A percentile compares a stretch with the other conserved stretches of the same genome.
These are phyloP conservation scores for Aplodontia rufa DNA, from an alignment of 2,113 vertebrate genomes.

Conservation along the genomic window DNA sequence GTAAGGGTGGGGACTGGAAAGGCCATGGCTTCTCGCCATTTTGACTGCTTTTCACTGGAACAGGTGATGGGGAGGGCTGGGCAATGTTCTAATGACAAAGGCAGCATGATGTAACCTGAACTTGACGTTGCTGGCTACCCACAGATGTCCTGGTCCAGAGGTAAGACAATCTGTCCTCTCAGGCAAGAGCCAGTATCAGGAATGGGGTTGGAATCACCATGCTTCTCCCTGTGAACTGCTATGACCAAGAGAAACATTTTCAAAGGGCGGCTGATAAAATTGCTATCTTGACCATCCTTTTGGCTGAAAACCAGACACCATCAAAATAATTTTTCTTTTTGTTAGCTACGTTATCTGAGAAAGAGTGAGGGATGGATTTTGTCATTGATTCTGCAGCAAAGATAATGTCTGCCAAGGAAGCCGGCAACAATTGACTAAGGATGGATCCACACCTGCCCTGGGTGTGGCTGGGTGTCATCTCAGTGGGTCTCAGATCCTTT, in stretches of 20 bases:
- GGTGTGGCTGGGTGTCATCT: neutral
- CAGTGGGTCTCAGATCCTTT: neutral
- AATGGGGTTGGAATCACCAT: slow-evolving; percentile 77
- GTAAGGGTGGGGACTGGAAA: neutral
- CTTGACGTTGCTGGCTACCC: slow-evolving; percentile 75
- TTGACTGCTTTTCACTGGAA: neutral
- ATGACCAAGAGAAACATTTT: slow-evolving; percentile 79
- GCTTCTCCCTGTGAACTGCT: slow-evolving; percentile 72
- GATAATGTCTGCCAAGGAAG: slow-evolving; percentile 8
- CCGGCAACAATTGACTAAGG: neutral
- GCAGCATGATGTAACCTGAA: slow-evolving; percentile 69
- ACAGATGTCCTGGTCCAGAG: slow-evolving; percentile 53
- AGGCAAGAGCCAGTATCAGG: slow-evolving; percentile 60
- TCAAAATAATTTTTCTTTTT: slow-evolving; percentile 76
- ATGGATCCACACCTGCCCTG: too few relatives aligned
- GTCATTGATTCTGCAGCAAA: slow-evolving; percentile 72
- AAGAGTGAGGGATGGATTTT: slow-evolving; percentile 58
- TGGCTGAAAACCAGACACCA: slow-evolving; percentile 70
- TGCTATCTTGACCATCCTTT: slow-evolving; percentile 81
- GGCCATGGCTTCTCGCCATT: neutral
- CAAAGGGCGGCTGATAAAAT: slow-evolving; percentile 82
- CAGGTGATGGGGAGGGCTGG: neutral
- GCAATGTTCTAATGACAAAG: slow-evolving; percentile 50
- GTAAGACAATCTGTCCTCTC: slow-evolving; percentile 62
- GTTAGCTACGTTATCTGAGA: slow-evolving; percentile 72